A percentile compares a stretch with the other conserved stretches of the same genome.
Evolutionary conservation across 2,888 invertebrate species (phyloP).

Genomic region (Brachyptera risi): DNA sequence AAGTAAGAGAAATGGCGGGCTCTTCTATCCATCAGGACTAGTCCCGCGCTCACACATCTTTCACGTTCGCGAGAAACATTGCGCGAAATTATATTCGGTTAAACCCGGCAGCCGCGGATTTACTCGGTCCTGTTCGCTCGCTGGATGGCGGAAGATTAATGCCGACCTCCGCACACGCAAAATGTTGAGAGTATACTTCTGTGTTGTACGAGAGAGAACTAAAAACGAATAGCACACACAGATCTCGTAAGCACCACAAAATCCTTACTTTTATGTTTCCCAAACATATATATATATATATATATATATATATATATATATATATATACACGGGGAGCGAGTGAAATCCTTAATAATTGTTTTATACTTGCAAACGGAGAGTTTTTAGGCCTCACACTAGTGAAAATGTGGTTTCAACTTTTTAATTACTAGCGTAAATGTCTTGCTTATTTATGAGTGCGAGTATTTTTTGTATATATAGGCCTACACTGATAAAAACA

Average conservation of each 20-base stretch:
- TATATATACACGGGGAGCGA: too few relatives aligned
- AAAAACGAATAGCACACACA: too few relatives aligned
- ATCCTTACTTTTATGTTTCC: conserved; percentile 9
- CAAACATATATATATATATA: too few relatives aligned
- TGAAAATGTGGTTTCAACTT: neutral
- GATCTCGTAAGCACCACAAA: conserved; percentile 6
- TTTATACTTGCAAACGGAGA: neutral
- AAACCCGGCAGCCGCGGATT: neutral
- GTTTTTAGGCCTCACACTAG: neutral
- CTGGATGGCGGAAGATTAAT: conserved; percentile 2
- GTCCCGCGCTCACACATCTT: conserved; percentile 8
- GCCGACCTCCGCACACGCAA: neutral
- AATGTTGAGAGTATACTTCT: too few relatives aligned
- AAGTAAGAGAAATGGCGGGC: neutral
- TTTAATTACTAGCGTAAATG: too few relatives aligned
- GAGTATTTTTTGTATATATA: too few relatives aligned
- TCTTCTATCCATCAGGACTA: neutral
- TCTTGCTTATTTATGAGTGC: too few relatives aligned
- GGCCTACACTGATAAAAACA: too few relatives aligned
- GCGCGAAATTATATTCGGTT: conserved; percentile 9
- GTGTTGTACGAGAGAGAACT: too few relatives aligned
- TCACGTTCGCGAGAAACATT: neutral
- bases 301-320: too few relatives aligned
- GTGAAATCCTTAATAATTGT: conserved; percentile 21
- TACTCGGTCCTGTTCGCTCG: neutral